Percentiles rank a stretch among this genome's conserved stretches.
Evolutionary conservation across 2,113 vertebrate species (phyloP).

Genomic region (Gnathonemus echidnorhynchus): DNA sequence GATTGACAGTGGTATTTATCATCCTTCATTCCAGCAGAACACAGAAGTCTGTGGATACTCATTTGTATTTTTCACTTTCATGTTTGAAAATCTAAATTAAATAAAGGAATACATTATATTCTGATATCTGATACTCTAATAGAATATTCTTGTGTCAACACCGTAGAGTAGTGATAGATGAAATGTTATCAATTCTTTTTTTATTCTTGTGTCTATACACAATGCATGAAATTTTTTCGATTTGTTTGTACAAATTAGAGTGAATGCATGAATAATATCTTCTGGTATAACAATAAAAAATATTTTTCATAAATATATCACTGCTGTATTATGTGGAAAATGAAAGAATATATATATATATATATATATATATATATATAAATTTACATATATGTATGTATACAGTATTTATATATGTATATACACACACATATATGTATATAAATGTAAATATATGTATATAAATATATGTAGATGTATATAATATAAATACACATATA

Average conservation of each 20-base stretch:
- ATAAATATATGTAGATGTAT: no score
- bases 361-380: not conserved
- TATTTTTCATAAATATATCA: not conserved
- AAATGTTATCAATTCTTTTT: not conserved
- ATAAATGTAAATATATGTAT: no score
- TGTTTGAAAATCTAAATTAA: constrained; percentile 14
- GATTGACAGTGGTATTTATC: not conserved
- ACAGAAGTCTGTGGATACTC: not conserved
- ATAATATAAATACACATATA: not conserved
- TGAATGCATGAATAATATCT: not conserved
- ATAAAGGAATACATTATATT: not conserved
- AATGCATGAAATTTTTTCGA: not conserved
- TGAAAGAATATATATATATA: not conserved
- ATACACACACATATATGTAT: not conserved
- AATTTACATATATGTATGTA: not conserved
- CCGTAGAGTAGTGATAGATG: not conserved
- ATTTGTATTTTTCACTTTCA: constrained; percentile 18
- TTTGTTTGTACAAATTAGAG: not conserved
- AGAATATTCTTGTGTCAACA: not conserved
- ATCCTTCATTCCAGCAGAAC: constrained; percentile 9
- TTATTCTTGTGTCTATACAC: not conserved
- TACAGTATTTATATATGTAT: not conserved
- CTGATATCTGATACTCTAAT: not conserved
- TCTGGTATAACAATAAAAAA: not conserved
- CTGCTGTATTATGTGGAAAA: not conserved